phyloP scores from a whole-genome alignment of 2,888 invertebrate species.

The Aleiodes alternator region DNA sequence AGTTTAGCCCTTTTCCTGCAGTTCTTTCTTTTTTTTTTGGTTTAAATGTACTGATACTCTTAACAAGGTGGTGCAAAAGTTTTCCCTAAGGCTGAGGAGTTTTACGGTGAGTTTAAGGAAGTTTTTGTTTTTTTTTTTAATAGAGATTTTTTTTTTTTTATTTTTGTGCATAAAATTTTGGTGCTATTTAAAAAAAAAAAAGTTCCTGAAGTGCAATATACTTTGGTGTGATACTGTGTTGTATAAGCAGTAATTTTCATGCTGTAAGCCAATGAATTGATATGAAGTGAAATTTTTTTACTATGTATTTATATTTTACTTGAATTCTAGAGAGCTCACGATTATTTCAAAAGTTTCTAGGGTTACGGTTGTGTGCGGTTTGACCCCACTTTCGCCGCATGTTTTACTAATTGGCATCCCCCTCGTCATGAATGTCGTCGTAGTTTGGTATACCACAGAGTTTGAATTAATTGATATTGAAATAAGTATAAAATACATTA shows the following conservation, averaged over 20 bases:
- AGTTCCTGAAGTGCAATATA: too few relatives aligned
- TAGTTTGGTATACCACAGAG: neutral
- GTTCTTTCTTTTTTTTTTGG: neutral
- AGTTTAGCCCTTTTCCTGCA: neutral
- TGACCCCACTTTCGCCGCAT: conserved; percentile 38
- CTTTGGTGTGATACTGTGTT: neutral
- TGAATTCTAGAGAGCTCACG: conserved; percentile 48
- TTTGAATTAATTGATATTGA: conserved; percentile 24
- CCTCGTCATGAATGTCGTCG: conserved; percentile 34
- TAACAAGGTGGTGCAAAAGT: too few relatives aligned
- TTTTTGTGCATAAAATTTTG: too few relatives aligned
- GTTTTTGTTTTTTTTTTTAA: too few relatives aligned
- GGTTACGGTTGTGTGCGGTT: conserved; percentile 36
- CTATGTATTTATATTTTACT: neutral
- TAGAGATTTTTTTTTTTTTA: too few relatives aligned
- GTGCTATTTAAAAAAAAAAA: too few relatives aligned
- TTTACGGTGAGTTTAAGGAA: too few relatives aligned
- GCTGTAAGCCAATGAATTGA: conserved; percentile 21
- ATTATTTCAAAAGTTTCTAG: conserved; percentile 56
- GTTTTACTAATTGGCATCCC: conserved; percentile 53
- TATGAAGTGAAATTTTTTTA: neutral
- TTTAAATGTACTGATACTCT: too few relatives aligned
- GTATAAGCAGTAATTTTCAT: conserved; percentile 16
- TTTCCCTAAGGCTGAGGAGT: too few relatives aligned
- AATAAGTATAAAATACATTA: conserved; percentile 26